Base-by-base conservation (phyloP, 2,888 invertebrate species). In the Lepidocyrtoides sp. region DNA sequence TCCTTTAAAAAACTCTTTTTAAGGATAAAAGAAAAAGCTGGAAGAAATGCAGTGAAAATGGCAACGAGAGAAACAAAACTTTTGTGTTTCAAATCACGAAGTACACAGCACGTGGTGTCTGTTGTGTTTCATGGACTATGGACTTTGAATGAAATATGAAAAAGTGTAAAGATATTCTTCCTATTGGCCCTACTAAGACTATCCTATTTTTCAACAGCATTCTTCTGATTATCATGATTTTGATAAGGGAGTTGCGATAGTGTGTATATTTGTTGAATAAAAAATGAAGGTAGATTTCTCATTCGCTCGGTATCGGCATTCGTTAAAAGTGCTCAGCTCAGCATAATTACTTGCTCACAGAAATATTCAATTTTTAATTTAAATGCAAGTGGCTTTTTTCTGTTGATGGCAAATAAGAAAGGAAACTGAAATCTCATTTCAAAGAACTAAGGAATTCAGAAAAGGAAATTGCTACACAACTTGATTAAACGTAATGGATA, bases 131-230 rank as follows among this genome's bases (percentile, higher is more conserved):
- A n/a, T n/a, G n/a, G n/a, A n/a, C 79, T 32, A 17, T 32, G 10
- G 12, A 36, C n/a, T 54, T 57, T 17, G 20, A 60, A 88, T 88
- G 88, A 88, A 88, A 88, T 88, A 88, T 88, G 81, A 88, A 88
- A 81, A 69, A 81, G 87, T 20, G 20, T 41, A 69, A 83, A 83
- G 83, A 63, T 77, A 77, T 75, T 72, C 23, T 5, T 44, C n/a
- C 17, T 4, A 44, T 10, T 77, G 48, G 3, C 23, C 2, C 12
- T 69, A 48, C 26, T 60, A 10, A 14, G 14, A 7, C 32, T n/a
- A 66, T 48, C 51, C 48, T 29, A 77, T 77, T 77, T 51, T 48
- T 77, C 75, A 44, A 51, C 77, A 77, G 36, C 41, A 36, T 32
- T 69, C 69, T 20, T n/a, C n/a, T 41, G 41, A 69, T 41, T 36